Evolutionary conservation across 2,797 vertebrate genomes (phyloP).

Genomic region (Bovichtus diacanthus): DNA sequence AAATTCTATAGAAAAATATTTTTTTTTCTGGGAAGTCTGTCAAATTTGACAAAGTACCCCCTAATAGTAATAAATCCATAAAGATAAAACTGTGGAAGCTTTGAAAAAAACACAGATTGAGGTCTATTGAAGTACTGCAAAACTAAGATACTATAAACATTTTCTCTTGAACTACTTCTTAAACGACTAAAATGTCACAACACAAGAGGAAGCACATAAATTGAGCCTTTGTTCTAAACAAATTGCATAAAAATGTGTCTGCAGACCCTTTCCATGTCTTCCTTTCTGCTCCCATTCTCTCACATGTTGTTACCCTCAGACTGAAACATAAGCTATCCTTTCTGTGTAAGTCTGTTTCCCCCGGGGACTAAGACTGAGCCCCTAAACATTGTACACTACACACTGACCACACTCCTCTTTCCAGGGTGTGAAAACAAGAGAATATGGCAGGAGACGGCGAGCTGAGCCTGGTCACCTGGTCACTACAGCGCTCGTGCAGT

Average conservation of each 20-base stretch:
- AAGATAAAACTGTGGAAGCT: neutral
- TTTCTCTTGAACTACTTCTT: neutral
- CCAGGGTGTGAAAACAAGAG: conserved; percentile 54
- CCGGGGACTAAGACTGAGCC: neutral
- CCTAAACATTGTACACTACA: conserved; percentile 37
- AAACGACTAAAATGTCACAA: conserved; percentile 3
- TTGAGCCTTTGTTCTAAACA: neutral
- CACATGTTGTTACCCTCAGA: conserved; percentile 19
- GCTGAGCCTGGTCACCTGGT: conserved; percentile 54
- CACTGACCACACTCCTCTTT: conserved; percentile 54
- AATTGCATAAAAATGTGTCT: conserved; percentile 6
- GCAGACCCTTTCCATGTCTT: conserved; percentile 5
- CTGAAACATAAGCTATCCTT: conserved; percentile 28
- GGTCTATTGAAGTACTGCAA: neutral
- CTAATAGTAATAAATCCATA: neutral
- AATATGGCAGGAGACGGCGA: conserved; percentile 52
- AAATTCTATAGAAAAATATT: neutral
- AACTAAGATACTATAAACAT: neutral
- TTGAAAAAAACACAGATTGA: no score
- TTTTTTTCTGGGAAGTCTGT: neutral
- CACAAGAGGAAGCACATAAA: neutral
- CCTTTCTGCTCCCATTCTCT: neutral
- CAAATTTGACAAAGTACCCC: neutral
- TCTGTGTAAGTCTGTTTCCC: conserved; percentile 22
- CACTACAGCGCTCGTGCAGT: conserved; percentile 28